Base-by-base conservation (phyloP, 2,888 invertebrate genomes). In the Ennomos quercinarius region DNA sequence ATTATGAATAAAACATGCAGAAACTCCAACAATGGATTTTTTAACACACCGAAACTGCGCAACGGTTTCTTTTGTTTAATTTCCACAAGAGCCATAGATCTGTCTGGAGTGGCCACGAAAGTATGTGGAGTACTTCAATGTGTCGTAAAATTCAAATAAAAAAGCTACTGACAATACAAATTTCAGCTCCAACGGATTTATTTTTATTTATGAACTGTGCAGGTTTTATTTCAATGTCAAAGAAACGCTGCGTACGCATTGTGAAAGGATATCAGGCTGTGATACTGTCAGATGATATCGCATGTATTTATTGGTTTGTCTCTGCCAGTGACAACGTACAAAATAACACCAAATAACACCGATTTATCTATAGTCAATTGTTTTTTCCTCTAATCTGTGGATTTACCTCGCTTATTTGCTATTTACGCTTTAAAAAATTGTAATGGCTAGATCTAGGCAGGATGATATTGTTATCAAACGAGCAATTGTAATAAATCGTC, bases 251-350 rank as follows among this genome's bases (percentile, higher is more conserved):
- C 12, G 8, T 27, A 37, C 36, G 36, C 57, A 43, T 41, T 45
- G 40, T 37, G 50, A 45, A 42, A 50, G 39, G 45, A 60, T 60
- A 60, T 55, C 39, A 10, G 17, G 11, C 37, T 45, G 46, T n/a
- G 55, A 60, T 50, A 42, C 27, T 43, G 50, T 55, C 59, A 34
- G 54, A 60, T 55, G 11, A 27, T 59, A 60, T 60, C 52, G n/a
- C 13, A 10, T 38, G 13, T 54, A 54, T 54, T 59, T 59, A 59
- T 60, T 46, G 45, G 50, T 55, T 49, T 59, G 41, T 54, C 54
- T 49, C 13, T 49, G 38, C 17, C 39, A 49, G 42, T 36, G 35
- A 34, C 43, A 47, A 40, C 38, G 17, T 42, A 27, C 5, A 17
- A 2, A 12, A 47, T n/a, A n/a, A n/a, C n/a, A n/a, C n/a, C n/a